Base-by-base conservation (phyloP, 2,888 invertebrate genomes). In the Amblyjoppa proteus region DNA sequence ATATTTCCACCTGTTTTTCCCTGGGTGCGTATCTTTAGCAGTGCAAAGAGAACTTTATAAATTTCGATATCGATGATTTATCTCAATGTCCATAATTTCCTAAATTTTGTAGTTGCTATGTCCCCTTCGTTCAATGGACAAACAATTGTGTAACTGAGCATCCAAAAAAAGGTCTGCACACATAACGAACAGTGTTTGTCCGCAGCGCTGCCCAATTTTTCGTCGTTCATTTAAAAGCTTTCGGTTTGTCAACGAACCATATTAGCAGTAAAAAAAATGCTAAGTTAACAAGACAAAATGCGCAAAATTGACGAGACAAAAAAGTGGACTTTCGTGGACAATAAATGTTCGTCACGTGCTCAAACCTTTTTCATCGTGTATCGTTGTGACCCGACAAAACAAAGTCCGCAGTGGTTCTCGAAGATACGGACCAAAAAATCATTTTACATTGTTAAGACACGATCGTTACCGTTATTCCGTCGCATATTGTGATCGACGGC, bases 401-500 rank as follows among this genome's bases (percentile, higher is more conserved):
- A 49, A 49, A 49, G 3, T 49, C 16, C 13, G 13, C 45, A 16
- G 45, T 13, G 3, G 16, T 49, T 49, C 16, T 16, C 45, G 16
- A 49, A 49, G 45, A 16, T 16, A 3, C 16, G 5, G 16, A 49
- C 45, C 45, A 49, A 49, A 49, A 49, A 49, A 49, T 49, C 3
- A 16, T 49, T 16, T 3, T 4, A 16, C 20, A 20, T 20, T 20
- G 20, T 20, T 25, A 25, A 56, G 31, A 66, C 64, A 5, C 61
- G 20, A 77, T 69, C 20, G 61, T 85, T 86, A 94, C 94, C 94
- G 86, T 92, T 89, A 90, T 92, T 93, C 31, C 93, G 92, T 86
- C 94, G 91, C 88, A 92, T 91, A 83, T 93, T 92, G 87, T 95
- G 94, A 89, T 96, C 96, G 87, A 95, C 95, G 0, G 98, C 98